Conservation (phyloP, 2,113 vertebrate species). For the Scolopax mira region DNA sequence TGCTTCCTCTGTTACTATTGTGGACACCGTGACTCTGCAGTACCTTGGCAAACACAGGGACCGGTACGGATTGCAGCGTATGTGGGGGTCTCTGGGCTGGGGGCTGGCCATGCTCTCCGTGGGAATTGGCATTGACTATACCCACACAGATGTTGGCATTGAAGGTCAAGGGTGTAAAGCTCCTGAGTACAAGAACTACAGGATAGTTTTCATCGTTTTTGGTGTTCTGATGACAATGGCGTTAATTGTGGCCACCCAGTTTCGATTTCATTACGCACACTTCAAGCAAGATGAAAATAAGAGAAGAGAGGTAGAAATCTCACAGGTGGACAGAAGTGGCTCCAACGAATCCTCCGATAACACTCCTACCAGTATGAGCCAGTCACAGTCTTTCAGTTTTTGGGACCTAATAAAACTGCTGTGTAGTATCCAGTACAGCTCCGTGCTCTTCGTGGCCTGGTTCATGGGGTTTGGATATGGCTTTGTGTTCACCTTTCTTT, state of each 20-base stretch:
- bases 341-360: conserved; percentile 63
- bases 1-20: conserved; percentile 94
- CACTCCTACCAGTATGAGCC: conserved; percentile 28
- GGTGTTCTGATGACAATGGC: conserved; percentile 92
- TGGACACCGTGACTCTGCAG: conserved; percentile 95
- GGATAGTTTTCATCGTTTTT: conserved; percentile 93
- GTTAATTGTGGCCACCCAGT: conserved; percentile 90
- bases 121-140: conserved; percentile 95
- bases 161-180: conserved; percentile 80
- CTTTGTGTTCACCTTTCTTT: conserved; percentile 97
- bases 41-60: conserved; percentile 92
- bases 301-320: conserved; percentile 73
- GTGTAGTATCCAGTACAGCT: conserved; percentile 92
- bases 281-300: conserved; percentile 67
- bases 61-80: conserved; percentile 93
- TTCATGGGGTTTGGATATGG: conserved; percentile 99
- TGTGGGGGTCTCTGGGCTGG: conserved; percentile 99
- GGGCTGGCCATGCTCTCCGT: conserved; percentile 94
- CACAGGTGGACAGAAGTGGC: conserved; percentile 71
- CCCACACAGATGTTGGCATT: conserved; percentile 72
- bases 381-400: conserved; percentile 78
- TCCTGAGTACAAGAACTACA: conserved; percentile 90
- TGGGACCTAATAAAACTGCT: conserved; percentile 87
- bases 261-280: conserved; percentile 82
- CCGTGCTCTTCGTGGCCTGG: conserved; percentile 95